Evolutionary conservation across 2,113 vertebrate species (phyloP).

Genomic region (Percopsis transmontana): DNA sequence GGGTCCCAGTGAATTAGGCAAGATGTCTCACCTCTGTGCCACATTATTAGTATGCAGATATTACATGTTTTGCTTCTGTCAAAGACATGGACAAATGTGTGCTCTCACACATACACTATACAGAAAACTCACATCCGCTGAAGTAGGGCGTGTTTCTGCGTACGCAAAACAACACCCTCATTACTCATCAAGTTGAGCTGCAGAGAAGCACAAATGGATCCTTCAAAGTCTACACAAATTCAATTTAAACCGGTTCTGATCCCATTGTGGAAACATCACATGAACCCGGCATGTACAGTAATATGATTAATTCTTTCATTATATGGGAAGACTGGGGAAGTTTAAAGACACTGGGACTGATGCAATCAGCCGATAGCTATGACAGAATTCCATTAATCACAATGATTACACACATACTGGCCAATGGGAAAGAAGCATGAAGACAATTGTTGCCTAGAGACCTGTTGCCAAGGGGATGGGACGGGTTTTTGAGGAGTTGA

Average conservation of each 20-base stretch:
- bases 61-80: conserved; percentile 25
- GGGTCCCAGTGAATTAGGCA: conserved; percentile 12
- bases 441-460: conserved; percentile 41
- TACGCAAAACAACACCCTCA: conserved; percentile 31
- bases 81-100: conserved; percentile 40
- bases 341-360: conserved; percentile 58
- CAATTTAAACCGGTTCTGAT: conserved; percentile 8
- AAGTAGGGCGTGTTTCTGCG: no score
- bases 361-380: conserved; percentile 40
- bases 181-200: conserved; percentile 21
- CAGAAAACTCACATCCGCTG: conserved; percentile 11
- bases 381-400: neutral
- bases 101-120: conserved; percentile 33
- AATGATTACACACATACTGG: neutral
- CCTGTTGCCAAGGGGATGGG: conserved; percentile 23
- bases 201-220: conserved; percentile 52
- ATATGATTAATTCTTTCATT: conserved; percentile 32
- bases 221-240: conserved; percentile 54
- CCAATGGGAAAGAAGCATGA: conserved; percentile 2
- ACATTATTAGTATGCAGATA: conserved; percentile 43
- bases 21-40: conserved; percentile 26
- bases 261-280: conserved; percentile 30
- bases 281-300: conserved; percentile 27
- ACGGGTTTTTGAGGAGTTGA: conserved; percentile 21
- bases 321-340: conserved; percentile 30